Conservation (phyloP, 2,113 vertebrate genomes). For the Chascanopsetta lugubris region DNA sequence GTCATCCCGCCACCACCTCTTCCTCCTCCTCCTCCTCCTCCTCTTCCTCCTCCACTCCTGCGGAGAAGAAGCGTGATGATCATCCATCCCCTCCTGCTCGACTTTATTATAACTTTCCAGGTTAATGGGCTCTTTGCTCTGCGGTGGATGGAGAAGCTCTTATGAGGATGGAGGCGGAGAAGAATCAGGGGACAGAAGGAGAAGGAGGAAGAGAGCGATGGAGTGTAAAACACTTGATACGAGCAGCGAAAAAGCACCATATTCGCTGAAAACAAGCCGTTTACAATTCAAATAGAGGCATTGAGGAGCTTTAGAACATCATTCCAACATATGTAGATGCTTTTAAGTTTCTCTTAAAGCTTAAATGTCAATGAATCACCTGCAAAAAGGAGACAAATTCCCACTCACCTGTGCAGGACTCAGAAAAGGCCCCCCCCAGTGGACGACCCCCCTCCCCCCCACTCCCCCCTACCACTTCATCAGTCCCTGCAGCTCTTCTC, state of each 20-base stretch:
- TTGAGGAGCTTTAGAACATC: not conserved
- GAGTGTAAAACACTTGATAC: not conserved
- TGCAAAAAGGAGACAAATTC: too few relatives aligned
- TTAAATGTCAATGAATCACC: not conserved
- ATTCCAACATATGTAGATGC: not conserved
- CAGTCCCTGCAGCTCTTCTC: slow-evolving; percentile 6
- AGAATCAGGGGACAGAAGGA: not conserved
- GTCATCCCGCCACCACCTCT: slow-evolving; percentile 48
- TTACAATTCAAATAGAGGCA: slow-evolving; percentile 13
- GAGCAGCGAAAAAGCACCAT: not conserved
- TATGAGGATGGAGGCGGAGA: not conserved
- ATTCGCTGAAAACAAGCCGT: slow-evolving; percentile 10
- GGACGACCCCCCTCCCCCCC: slow-evolving; percentile 5
- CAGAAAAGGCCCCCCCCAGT: slow-evolving; percentile 9
- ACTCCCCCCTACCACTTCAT: too few relatives aligned
- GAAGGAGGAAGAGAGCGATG: not conserved
- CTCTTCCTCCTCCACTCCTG: slow-evolving; percentile 26
- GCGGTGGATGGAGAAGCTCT: not conserved
- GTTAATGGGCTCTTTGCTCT: not conserved
- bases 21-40: slow-evolving; percentile 32
- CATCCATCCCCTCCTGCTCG: slow-evolving; percentile 25
- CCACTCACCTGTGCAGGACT: slow-evolving; percentile 57
- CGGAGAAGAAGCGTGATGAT: slow-evolving; percentile 47
- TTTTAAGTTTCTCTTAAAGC: not conserved
- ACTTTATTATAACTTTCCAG: slow-evolving; percentile 21